A percentile compares a stretch with the other conserved stretches of the same genome.
These are phyloP conservation scores for Fundulus diaphanus DNA, from an alignment of 2,797 vertebrate genomes.

Conservation along the genomic window DNA sequence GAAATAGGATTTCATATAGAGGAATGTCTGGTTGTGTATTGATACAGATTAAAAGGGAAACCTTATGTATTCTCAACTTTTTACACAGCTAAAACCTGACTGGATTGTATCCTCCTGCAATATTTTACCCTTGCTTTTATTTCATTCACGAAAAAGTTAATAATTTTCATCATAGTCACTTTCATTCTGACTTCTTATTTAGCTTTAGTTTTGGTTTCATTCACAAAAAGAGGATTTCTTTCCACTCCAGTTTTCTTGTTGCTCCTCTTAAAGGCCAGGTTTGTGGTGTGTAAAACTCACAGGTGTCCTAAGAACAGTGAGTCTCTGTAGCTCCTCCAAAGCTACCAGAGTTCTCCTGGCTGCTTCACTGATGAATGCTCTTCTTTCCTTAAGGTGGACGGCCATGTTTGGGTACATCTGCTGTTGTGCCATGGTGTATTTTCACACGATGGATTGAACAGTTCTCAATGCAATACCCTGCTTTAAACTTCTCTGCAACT, in stretches of 20 bases:
- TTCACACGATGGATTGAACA: neutral
- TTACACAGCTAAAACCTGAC: neutral
- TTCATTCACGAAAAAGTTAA: no score
- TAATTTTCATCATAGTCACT: no score
- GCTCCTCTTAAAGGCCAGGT: neutral
- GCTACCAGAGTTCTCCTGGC: neutral
- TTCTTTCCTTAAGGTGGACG: neutral
- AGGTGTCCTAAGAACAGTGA: neutral
- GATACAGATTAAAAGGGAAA: no score
- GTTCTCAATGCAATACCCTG: neutral
- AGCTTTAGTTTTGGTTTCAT: neutral
- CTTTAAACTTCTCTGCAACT: neutral
- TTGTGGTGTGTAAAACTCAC: neutral
- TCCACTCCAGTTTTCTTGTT: neutral
- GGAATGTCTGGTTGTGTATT: no score
- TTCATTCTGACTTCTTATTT: neutral
- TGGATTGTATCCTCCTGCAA: neutral
- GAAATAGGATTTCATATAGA: no score
- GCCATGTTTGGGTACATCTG: no score
- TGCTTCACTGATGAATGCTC: neutral
- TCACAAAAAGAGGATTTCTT: neutral
- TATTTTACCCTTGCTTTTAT: no score
- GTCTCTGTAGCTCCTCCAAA: neutral
- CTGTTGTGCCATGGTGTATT: no score
- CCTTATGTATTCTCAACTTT: no score